phyloP scores from a whole-genome alignment of 2,888 invertebrate genomes.

The Minunthozetes semirufus region DNA sequence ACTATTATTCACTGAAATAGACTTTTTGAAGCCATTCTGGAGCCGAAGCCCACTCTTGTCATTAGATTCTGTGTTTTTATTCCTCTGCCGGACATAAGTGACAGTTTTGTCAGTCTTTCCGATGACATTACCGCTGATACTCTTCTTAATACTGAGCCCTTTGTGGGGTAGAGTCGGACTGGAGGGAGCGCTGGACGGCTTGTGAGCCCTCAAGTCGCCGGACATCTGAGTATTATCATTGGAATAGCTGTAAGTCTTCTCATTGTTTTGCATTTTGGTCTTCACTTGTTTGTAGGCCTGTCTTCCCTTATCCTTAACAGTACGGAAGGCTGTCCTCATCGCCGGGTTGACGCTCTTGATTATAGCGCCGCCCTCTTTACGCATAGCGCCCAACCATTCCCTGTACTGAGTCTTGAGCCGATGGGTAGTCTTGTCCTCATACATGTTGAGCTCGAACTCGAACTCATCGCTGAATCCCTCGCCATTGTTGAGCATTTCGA shows the following conservation, averaged over 20 bases:
- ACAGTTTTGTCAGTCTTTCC: slow-evolving; percentile 31
- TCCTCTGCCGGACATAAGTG: slow-evolving; percentile 32
- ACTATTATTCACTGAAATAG: neutral
- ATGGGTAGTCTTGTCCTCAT: slow-evolving; percentile 56
- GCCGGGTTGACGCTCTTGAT: slow-evolving; percentile 84
- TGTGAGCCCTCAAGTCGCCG: neutral
- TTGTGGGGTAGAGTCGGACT: slow-evolving; percentile 38
- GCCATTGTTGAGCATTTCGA: slow-evolving; percentile 86
- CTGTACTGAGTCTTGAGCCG: slow-evolving; percentile 62
- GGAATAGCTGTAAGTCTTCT: slow-evolving; percentile 34
- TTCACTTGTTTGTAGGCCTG: slow-evolving; percentile 69
- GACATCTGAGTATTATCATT: slow-evolving; percentile 4
- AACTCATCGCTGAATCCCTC: slow-evolving; percentile 89
- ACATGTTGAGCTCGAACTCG: slow-evolving; percentile 74
- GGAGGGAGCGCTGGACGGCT: slow-evolving; percentile 41
- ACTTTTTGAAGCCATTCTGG: neutral
- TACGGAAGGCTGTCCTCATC: slow-evolving; percentile 84
- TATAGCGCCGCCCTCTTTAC: slow-evolving; percentile 69
- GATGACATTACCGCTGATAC: slow-evolving; percentile 33
- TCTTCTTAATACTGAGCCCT: slow-evolving; percentile 29
- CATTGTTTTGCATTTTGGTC: slow-evolving; percentile 55
- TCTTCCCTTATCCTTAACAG: slow-evolving; percentile 68
- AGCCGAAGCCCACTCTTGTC: neutral
- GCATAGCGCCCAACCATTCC: slow-evolving; percentile 72
- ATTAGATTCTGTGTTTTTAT: neutral